Percentiles rank a stretch among this genome's conserved stretches.
Evolutionary conservation across 2,888 invertebrate genomes (phyloP).

Genomic region (Eupithecia subfuscata): DNA sequence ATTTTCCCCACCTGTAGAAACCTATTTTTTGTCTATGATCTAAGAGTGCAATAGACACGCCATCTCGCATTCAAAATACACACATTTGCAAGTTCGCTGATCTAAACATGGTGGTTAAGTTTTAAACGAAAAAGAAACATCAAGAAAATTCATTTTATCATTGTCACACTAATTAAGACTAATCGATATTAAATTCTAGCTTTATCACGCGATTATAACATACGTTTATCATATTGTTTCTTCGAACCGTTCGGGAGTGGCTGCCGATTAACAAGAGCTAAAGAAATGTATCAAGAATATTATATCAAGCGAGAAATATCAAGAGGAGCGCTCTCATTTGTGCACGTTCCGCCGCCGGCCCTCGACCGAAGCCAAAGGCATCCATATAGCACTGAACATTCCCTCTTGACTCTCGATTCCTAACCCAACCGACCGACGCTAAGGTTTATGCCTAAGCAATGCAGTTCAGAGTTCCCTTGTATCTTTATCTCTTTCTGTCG

Average conservation of each 20-base stretch:
- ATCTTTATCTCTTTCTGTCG: background rate
- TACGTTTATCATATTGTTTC: constrained; percentile 32
- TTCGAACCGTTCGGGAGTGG: constrained; percentile 30
- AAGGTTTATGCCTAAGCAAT: constrained; percentile 4
- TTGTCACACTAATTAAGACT: constrained; percentile 14
- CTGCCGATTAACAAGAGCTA: constrained; percentile 41
- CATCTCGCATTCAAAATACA: background rate
- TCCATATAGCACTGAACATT: constrained; percentile 63
- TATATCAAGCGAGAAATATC: constrained; percentile 55
- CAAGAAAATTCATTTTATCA: background rate
- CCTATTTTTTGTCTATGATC: background rate
- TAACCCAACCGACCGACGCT: constrained; percentile 25
- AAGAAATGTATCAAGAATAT: background rate
- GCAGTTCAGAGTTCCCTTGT: constrained; percentile 1
- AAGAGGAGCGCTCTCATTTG: constrained; percentile 59
- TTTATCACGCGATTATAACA: constrained; percentile 17
- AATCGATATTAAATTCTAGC: constrained; percentile 25
- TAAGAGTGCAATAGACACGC: background rate
- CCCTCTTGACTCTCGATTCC: constrained; percentile 45
- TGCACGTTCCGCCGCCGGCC: constrained; percentile 61
- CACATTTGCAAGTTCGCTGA: background rate
- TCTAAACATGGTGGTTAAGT: background rate
- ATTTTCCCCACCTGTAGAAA: background rate
- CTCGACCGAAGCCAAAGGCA: constrained; percentile 81
- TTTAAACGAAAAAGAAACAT: background rate